Base-by-base conservation (phyloP, 2,888 invertebrate genomes). In the Leptopterna dolabrata region DNA sequence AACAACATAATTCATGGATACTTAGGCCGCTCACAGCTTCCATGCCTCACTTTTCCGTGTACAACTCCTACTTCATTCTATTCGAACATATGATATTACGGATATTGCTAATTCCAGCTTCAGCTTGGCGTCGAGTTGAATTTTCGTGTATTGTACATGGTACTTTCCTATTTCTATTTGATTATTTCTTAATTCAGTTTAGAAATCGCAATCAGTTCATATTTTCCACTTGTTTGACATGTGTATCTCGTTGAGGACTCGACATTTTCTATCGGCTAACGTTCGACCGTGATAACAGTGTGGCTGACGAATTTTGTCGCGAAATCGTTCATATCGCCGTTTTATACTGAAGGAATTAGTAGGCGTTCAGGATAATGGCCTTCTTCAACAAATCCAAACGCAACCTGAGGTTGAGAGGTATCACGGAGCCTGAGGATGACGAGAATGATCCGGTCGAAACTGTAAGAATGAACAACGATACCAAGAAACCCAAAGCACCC, bases 301-400 rank as follows among this genome's bases (percentile, higher is more conserved):
- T 36, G 2, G 7, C 36, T 36, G n/a, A n/a, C n/a, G n/a, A n/a
- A n/a, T 36, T 36, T 36, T 36, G 36, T 36, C 36, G 2, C 36
- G 2, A n/a, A n/a, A 4, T 7, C 7, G 36, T 36, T 36, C 36
- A 7, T 36, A 36, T 36, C 7, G 36, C 36, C 7, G 36, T 36
- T 4, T 36, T 36, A 36, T 36, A 36, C 36, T 36, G 36, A 36
- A 36, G 36, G 36, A 36, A 36, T 4, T 36, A 2, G 0, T n/a
- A 6, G n/a, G 6, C 51, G 1, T n/a, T 16, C n/a, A n/a, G 51
- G 16, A 51, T 16, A 4, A 96, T 97, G 96, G 96, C 96, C 87
- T 92, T 97, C 90, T 97, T 97, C 92, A 95, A 96, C 90, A 97
- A 97, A 92, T 97, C 97, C 0, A 95, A 95, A 91, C 95, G 97